A percentile compares a stretch with the other conserved stretches of the same genome.
These are phyloP conservation scores for Henricia sp. DNA, from an alignment of 53 echinoderm and acorn worm species.

Conservation along the genomic window DNA sequence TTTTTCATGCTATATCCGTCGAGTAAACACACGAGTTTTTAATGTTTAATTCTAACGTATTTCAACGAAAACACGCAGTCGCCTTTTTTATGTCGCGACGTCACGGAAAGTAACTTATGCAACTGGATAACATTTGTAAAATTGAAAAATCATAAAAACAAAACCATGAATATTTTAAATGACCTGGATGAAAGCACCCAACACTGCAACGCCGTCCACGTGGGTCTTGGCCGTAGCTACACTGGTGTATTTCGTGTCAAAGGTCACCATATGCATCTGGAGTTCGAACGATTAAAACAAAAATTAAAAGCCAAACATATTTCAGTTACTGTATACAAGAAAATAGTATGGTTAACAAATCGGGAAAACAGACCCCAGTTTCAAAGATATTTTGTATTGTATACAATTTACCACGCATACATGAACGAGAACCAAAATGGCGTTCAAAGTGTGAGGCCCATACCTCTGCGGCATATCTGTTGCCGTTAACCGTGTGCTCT, in stretches of 20 bases:
- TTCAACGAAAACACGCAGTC: too few species aligned
- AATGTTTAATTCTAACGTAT: not conserved
- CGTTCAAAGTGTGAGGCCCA: too few species aligned
- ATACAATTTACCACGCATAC: too few species aligned
- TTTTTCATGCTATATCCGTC: not conserved
- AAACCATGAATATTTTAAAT: too few species aligned
- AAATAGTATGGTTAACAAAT: not conserved
- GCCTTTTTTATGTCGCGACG: not conserved
- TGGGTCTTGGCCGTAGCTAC: not conserved
- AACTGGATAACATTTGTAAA: not conserved
- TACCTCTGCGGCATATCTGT: slow-evolving; percentile 4
- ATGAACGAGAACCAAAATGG: too few species aligned
- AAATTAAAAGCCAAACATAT: not conserved
- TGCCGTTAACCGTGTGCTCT: slow-evolving; percentile 1
- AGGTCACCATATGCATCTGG: slow-evolving; percentile 8
- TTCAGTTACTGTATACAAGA: not conserved
- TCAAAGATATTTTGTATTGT: too few species aligned
- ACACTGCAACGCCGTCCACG: slow-evolving; percentile 9
- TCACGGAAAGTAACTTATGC: not conserved
- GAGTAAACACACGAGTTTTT: not conserved
- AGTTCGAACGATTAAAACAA: not conserved
- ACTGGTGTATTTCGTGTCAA: not conserved
- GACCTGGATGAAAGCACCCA: slow-evolving; percentile 1
- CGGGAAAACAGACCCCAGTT: not conserved
- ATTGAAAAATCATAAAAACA: too few species aligned